These are phyloP conservation scores for Perodicticus potto DNA, from an alignment of 2,797 vertebrate species.

Conservation along the genomic window DNA sequence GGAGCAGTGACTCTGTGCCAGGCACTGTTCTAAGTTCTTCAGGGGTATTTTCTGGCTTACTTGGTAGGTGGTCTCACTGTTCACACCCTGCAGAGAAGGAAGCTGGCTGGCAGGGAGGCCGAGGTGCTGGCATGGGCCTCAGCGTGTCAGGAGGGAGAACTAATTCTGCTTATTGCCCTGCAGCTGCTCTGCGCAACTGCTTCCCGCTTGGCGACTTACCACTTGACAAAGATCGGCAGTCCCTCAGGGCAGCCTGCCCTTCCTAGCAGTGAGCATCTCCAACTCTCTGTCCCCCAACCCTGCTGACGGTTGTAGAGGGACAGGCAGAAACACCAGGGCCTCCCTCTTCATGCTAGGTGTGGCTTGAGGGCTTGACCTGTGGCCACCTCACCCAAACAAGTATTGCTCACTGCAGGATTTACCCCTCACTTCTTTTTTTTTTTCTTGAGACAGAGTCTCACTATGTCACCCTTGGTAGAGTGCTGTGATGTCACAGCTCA, in stretches of 20 bases:
- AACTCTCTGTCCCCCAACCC: background rate
- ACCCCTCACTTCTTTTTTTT: no score
- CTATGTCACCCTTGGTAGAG: no score
- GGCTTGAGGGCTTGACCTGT: accelerated
- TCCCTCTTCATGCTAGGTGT: background rate
- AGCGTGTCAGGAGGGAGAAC: background rate
- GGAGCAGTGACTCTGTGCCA: background rate
- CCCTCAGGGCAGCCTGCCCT: background rate
- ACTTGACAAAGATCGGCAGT: background rate
- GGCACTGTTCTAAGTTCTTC: background rate
- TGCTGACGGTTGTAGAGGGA: background rate
- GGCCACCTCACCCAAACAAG: accelerated
- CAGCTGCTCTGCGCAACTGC: background rate
- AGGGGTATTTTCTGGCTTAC: background rate
- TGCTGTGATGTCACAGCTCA: no score
- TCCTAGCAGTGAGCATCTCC: background rate
- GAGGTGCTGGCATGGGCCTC: background rate
- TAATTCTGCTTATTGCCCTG: background rate
- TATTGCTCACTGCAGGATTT: accelerated
- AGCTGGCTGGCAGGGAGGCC: background rate
- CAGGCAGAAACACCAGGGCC: background rate
- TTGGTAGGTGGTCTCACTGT: background rate
- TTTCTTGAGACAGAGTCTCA: no score
- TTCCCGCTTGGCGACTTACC: background rate
- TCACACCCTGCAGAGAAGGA: background rate